A percentile compares a stretch with the other conserved stretches of the same genome.
Conservation (phyloP, 1,140 invertebrate genomes). For the Holcopasites calliopsidis region DNA sequence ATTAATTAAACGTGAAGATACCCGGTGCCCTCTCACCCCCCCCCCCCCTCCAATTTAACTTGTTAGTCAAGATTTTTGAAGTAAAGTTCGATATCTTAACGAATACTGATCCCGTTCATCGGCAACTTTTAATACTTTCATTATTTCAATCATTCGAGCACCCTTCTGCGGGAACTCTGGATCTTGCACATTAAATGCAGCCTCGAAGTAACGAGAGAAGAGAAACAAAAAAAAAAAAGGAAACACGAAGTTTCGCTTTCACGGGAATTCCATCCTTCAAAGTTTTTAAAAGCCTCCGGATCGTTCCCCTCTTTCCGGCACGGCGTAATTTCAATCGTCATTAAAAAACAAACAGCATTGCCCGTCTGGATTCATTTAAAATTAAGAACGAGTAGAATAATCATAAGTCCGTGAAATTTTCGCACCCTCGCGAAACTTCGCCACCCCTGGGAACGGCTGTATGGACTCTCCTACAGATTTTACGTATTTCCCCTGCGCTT, state of each 20-base stretch:
- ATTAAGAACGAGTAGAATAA: constrained; percentile 43
- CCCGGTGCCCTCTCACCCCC: not conserved
- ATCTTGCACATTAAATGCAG: not conserved
- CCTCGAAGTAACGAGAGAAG: not conserved
- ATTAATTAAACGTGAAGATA: constrained; percentile 54
- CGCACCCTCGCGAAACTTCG: constrained; percentile 20
- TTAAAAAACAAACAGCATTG: constrained; percentile 26
- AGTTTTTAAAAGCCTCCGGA: not conserved
- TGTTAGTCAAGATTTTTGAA: constrained; percentile 8
- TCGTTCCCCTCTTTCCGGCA: not conserved
- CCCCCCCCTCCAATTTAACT: not conserved
- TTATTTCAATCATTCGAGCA: constrained; percentile 21
- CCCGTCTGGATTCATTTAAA: constrained; percentile 10
- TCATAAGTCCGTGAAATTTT: constrained; percentile 33
- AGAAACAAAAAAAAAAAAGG: too few species aligned
- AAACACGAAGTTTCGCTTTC: too few species aligned
- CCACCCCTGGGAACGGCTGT: not conserved
- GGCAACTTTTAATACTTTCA: constrained; percentile 34
- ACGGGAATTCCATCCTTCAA: not conserved
- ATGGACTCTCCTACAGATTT: not conserved
- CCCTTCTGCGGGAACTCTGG: not conserved
- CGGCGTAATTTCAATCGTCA: constrained; percentile 34
- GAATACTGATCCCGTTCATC: constrained; percentile 28
- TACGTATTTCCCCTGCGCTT: not conserved
- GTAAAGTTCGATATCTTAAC: constrained; percentile 50